A percentile compares a stretch with the other conserved stretches of the same genome.
These are phyloP conservation scores for Drosophila picticornis DNA, from an alignment of 2,888 invertebrate species.

Conservation along the genomic window DNA sequence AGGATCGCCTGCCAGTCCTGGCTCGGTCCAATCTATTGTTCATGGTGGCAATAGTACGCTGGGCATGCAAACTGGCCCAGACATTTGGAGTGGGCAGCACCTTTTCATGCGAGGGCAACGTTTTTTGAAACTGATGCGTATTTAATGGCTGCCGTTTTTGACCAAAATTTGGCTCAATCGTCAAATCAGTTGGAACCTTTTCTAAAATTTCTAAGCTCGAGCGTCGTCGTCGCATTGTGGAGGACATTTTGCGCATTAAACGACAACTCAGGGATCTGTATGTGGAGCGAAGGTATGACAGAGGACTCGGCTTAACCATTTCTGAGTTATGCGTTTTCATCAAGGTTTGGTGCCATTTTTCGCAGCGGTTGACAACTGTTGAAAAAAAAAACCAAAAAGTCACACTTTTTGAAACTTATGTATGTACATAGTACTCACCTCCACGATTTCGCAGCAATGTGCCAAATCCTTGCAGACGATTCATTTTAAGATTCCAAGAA, in stretches of 20 bases:
- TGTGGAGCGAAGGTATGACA: not conserved
- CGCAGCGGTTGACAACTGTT: not conserved
- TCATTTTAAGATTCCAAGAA: not conserved
- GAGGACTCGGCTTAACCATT: not conserved
- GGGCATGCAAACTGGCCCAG: not conserved
- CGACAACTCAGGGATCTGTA: not conserved
- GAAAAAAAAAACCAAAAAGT: not conserved
- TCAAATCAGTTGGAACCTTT: not conserved
- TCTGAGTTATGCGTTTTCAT: not conserved
- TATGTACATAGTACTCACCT: not conserved
- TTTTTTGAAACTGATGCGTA: not conserved
- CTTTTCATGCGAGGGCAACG: not conserved
- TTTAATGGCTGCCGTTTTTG: not conserved
- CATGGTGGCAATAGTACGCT: constrained; percentile 15
- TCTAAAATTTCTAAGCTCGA: not conserved
- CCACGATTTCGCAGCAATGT: not conserved
- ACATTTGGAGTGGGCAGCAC: constrained; percentile 1
- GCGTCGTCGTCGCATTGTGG: not conserved
- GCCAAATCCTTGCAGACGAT: not conserved
- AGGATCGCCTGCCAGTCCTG: not conserved
- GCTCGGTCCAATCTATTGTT: not conserved
- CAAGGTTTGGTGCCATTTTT: not conserved
- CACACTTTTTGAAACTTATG: not conserved
- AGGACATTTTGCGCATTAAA: not conserved
- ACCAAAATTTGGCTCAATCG: not conserved